Percentiles rank a stretch among this genome's conserved stretches.
These are phyloP conservation scores for Pollimyrus isidori DNA, from an alignment of 2,113 vertebrate genomes.

Conservation along the genomic window DNA sequence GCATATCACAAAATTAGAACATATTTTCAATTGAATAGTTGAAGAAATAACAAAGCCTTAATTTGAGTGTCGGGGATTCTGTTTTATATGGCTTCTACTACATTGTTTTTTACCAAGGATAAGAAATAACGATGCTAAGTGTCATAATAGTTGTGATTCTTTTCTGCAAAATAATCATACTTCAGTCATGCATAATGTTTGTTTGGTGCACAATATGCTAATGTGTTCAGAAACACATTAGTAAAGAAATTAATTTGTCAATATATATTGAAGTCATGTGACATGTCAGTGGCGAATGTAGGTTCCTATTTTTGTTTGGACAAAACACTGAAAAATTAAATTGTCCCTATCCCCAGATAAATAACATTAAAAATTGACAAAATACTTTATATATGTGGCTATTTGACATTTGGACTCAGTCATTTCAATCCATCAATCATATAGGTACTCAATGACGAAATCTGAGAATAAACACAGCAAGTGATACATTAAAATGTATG, in stretches of 20 bases:
- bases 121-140: neutral
- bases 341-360: neutral
- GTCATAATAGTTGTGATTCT: neutral
- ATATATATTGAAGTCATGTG: neutral
- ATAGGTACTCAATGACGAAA: neutral
- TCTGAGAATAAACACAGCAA: neutral
- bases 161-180: neutral
- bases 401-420: neutral
- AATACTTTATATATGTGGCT: neutral
- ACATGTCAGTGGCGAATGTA: neutral
- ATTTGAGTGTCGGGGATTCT: neutral
- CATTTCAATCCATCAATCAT: neutral
- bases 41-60: neutral
- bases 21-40: neutral
- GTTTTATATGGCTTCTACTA: neutral
- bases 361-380: neutral
- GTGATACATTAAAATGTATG: neutral
- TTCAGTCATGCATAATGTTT: neutral
- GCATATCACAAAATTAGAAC: neutral
- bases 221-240: neutral
- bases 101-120: neutral
- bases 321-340: neutral
- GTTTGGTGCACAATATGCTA: neutral
- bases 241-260: neutral
- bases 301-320: neutral